phyloP scores from a whole-genome alignment of 2,888 invertebrate genomes.

The Piscicola geometra region DNA sequence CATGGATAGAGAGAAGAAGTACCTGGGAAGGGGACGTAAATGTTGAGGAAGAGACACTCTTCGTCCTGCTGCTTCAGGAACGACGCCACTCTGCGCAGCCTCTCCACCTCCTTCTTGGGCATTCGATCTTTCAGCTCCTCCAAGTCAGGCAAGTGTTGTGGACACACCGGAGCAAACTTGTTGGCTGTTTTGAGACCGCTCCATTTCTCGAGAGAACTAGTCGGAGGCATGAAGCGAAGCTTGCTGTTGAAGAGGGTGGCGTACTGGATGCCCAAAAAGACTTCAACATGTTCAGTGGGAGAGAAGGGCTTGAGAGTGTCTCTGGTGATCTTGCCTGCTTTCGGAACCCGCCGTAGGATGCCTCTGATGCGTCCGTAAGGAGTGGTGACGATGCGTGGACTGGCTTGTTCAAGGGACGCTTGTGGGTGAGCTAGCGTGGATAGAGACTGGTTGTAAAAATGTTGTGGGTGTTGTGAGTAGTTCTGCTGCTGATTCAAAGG shows the following conservation, averaged over 20 bases:
- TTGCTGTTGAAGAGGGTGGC: conserved; percentile 84
- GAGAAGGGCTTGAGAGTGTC: conserved; percentile 39
- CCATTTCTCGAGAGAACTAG: conserved; percentile 78
- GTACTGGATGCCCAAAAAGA: conserved; percentile 83
- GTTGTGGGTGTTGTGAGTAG: too few species aligned
- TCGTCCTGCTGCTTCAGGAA: conserved; percentile 83
- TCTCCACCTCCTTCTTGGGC: conserved; percentile 84
- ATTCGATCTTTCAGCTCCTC: conserved; percentile 66
- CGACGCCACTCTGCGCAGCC: conserved; percentile 69
- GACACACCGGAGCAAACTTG: conserved; percentile 77
- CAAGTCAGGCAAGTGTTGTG: conserved; percentile 72
- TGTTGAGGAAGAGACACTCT: conserved; percentile 92
- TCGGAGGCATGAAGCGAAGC: conserved; percentile 90
- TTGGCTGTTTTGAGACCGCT: conserved; percentile 44
- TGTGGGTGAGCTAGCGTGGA: too few species aligned
- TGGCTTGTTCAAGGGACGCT: too few species aligned
- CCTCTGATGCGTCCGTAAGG: conserved; percentile 82
- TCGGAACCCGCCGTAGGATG: conserved; percentile 42
- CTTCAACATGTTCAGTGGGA: conserved; percentile 67
- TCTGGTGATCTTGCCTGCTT: conserved; percentile 9
- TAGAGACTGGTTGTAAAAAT: too few species aligned
- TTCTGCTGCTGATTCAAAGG: too few species aligned
- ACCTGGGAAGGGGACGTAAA: conserved; percentile 90
- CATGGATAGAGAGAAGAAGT: too few species aligned
- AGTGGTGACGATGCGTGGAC: conserved; percentile 67